Percentiles rank a stretch among this genome's conserved stretches.
Conservation (phyloP, 2,113 vertebrate species). For the Neopipo cinnamomea region DNA sequence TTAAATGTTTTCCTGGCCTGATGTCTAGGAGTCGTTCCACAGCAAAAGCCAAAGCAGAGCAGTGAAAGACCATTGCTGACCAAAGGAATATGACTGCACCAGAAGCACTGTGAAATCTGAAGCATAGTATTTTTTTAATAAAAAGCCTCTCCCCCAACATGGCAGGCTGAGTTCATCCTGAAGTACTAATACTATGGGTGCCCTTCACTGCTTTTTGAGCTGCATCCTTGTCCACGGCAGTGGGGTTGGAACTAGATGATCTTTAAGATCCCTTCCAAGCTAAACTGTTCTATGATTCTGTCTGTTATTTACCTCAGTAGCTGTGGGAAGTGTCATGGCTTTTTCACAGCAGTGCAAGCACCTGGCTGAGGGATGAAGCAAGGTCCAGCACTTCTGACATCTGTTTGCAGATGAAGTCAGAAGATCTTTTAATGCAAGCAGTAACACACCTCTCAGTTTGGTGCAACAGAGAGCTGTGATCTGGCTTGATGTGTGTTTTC, state of each 20-base stretch:
- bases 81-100: not conserved
- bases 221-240: not conserved
- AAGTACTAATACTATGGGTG: not conserved
- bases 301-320: not conserved
- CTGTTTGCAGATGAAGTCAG: not conserved
- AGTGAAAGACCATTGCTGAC: not conserved
- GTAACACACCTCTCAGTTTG: not conserved
- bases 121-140: not conserved
- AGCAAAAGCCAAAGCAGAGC: not conserved
- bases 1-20: not conserved
- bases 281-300: not conserved
- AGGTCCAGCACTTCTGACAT: not conserved
- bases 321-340: accelerated
- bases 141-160: not conserved
- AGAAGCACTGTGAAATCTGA: not conserved
- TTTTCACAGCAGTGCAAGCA: not conserved
- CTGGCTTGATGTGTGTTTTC: not conserved
- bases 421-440: not conserved
- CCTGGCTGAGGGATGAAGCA: accelerated
- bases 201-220: not conserved
- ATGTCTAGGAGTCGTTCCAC: not conserved
- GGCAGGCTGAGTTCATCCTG: not conserved
- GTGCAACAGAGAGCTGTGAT: not conserved
- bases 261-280: not conserved
- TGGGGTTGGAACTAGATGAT: not conserved